Evolutionary conservation across 2,888 invertebrate species (phyloP), one percentile per base, ranked within the genome.

Genomic region (Rhamphomyia laevipes): DNA sequence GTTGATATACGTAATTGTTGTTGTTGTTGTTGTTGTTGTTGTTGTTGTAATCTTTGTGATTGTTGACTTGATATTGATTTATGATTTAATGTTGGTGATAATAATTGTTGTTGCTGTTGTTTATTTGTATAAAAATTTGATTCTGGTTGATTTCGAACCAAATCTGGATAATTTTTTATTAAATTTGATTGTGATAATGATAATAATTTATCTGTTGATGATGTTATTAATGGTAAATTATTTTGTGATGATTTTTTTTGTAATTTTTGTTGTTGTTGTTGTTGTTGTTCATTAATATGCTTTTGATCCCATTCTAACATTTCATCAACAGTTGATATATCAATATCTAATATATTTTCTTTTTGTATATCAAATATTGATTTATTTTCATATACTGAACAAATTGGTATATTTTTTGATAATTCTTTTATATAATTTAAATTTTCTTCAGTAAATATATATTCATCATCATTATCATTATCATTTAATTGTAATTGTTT

Each of bases 341-440:
- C 56, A 2, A 49, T 46, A 15, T 55, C 56, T 5, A 60, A 45
- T 9, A 56, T 50, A 27, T 51, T 54, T 49, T 60, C 55, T 40
- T 58, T 57, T 27, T 62, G 55, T 21, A 58, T 57, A 44, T 66
- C 62, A 45, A 68, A 70, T 51, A 68, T 70, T 0, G 70, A 70
- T 50, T 69, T 68, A 52, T 68, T 69, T 54, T 70, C 70, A 48
- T 67, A 70, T 0, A 62, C 68, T 11, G 70, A 70, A 50, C 70
- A 70, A 48, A 70, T 70, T 3, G 70, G 70, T 48, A 70, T 61
- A 51, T 70, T 70, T 54, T 68, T 66, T 0, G 70, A 70, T 13
- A 70, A 58, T 55, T 70, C 70, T 11, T 63, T 61, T 45, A 70
- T 70, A 44, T 70, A 70, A 45, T 68, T 70, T 0, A 70, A 55